Evolutionary conservation across 1,140 invertebrate genomes (phyloP).

Genomic region (Himalopsyche phryganea): DNA sequence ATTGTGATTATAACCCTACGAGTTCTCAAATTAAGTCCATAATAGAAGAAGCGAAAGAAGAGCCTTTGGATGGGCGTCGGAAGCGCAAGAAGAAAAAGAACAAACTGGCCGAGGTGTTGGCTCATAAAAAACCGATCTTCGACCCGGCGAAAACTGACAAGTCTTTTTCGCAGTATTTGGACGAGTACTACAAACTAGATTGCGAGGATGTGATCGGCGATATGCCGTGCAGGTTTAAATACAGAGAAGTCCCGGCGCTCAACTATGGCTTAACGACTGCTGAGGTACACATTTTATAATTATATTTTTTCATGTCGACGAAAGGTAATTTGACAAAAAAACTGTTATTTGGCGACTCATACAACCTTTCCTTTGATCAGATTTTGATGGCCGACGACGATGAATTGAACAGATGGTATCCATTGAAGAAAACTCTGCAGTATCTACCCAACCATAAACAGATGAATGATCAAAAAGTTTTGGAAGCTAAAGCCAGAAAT

Average conservation of each 20-base stretch:
- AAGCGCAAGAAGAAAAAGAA: conserved; percentile 61
- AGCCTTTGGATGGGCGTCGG: conserved; percentile 50
- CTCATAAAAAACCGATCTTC: conserved; percentile 75
- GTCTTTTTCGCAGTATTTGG: conserved; percentile 83
- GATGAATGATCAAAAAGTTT: conserved; percentile 73
- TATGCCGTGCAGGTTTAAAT: conserved; percentile 89
- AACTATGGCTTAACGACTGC: conserved; percentile 87
- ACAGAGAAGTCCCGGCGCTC: conserved; percentile 84
- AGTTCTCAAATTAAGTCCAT: conserved; percentile 47
- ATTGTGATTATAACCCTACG: conserved; percentile 80
- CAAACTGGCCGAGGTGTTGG: conserved; percentile 69
- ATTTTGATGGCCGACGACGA: conserved; percentile 87
- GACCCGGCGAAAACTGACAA: conserved; percentile 69
- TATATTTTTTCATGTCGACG: no score
- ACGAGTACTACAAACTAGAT: conserved; percentile 92
- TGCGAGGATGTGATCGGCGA: conserved; percentile 94
- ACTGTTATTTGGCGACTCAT: no score
- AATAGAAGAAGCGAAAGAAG: conserved; percentile 58
- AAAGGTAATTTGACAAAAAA: no score
- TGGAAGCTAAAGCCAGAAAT: conserved; percentile 71
- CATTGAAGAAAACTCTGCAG: conserved; percentile 85
- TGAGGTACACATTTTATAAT: conserved; percentile 60
- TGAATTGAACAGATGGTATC: conserved; percentile 93
- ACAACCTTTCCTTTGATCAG: conserved; percentile 59
- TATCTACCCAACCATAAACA: conserved; percentile 76